Evolutionary conservation across 2,113 vertebrate genomes (phyloP).

Genomic region (Engraulis encrasicolus): DNA sequence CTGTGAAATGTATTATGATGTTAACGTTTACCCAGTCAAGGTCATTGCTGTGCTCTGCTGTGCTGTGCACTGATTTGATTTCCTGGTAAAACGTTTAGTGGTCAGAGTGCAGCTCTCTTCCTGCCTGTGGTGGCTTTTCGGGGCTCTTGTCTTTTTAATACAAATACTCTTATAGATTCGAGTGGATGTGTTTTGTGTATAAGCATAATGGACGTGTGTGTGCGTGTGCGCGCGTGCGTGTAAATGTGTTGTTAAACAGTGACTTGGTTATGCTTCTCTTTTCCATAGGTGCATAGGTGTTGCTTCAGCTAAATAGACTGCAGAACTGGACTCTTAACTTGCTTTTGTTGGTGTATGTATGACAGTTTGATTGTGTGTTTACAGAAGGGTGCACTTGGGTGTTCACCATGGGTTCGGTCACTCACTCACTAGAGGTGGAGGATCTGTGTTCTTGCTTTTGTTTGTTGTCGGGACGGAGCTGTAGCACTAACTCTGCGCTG

Average conservation of each 20-base stretch:
- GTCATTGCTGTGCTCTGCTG: background rate
- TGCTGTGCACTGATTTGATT: background rate
- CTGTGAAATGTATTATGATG: background rate
- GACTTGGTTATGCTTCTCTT: background rate
- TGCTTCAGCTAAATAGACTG: background rate
- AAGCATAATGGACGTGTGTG: too few relatives aligned
- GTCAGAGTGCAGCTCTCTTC: background rate
- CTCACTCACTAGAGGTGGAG: background rate
- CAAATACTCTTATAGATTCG: background rate
- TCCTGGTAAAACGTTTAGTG: background rate
- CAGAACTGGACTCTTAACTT: slow-evolving; percentile 16
- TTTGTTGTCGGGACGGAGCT: background rate
- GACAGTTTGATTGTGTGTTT: background rate
- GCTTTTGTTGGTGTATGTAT: background rate
- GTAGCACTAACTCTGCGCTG: background rate
- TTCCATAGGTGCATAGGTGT: background rate
- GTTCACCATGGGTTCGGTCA: background rate
- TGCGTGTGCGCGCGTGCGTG: background rate
- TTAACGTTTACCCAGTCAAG: background rate
- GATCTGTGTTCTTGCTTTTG: background rate
- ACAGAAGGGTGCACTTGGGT: background rate
- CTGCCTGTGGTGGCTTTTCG: background rate
- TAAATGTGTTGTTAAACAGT: slow-evolving; percentile 29
- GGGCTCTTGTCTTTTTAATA: background rate
- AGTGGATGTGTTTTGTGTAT: background rate